Percentiles rank a stretch among this genome's conserved stretches.
These are phyloP conservation scores for Strigamia maritima DNA, from an alignment of 2,888 invertebrate genomes.

Conservation along the genomic window DNA sequence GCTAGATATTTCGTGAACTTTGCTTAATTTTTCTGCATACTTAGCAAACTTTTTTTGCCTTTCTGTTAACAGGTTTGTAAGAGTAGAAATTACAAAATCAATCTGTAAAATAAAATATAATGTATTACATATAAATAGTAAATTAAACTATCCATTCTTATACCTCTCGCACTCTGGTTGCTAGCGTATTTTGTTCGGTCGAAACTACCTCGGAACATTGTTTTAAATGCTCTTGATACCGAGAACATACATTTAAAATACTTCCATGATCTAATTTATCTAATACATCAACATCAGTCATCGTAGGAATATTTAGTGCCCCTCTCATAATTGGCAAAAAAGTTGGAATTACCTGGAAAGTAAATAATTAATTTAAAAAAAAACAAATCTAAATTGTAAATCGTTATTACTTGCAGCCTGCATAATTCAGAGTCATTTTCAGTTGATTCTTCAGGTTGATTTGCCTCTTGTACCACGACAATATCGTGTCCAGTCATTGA, in stretches of 20 bases:
- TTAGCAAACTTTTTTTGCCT: constrained; percentile 79
- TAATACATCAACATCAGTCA: constrained; percentile 79
- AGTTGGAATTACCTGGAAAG: constrained; percentile 74
- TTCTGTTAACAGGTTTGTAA: constrained; percentile 70
- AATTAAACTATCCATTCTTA: constrained; percentile 40
- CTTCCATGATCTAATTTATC: constrained; percentile 71
- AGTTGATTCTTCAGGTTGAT: constrained; percentile 60
- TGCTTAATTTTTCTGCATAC: constrained; percentile 78
- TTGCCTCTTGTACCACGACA: constrained; percentile 69
- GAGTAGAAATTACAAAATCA: constrained; percentile 67
- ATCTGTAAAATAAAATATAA: constrained; percentile 56
- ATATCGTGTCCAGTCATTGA: constrained; percentile 64
- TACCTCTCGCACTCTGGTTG: constrained; percentile 73
- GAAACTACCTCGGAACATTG: constrained; percentile 77
- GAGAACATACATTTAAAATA: constrained; percentile 68
- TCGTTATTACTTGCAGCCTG: constrained; percentile 60
- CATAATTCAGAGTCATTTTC: constrained; percentile 74
- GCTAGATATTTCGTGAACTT: constrained; percentile 77
- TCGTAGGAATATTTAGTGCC: constrained; percentile 73
- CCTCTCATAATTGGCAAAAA: constrained; percentile 90
- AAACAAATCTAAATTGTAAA: background rate
- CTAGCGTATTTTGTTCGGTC: constrained; percentile 71
- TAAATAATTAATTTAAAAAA: constrained; percentile 33
- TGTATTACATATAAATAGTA: background rate
- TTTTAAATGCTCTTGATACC: constrained; percentile 80